A percentile compares a stretch with the other conserved stretches of the same genome.
Conservation (phyloP, 2,797 vertebrate genomes). For the Erithacus rubecula region DNA sequence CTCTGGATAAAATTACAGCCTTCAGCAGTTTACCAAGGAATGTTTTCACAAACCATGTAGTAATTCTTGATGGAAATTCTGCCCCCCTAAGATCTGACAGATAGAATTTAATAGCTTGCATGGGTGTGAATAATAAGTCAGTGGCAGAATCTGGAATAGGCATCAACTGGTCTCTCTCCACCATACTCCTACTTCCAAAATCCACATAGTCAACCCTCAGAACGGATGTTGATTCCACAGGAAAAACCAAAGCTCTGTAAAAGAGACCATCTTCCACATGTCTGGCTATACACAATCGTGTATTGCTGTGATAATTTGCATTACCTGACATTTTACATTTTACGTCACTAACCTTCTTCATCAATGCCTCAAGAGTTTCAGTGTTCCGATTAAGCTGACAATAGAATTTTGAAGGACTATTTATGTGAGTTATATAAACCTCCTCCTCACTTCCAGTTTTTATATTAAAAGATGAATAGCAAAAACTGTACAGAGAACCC, state of each 20-base stretch:
- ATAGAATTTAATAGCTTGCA: constrained; percentile 87
- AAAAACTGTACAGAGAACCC: constrained; percentile 79
- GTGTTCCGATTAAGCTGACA: constrained; percentile 87
- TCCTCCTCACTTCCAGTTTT: constrained; percentile 80
- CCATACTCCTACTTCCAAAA: constrained; percentile 85
- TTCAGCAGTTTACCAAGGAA: constrained; percentile 79
- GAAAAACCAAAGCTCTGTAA: constrained; percentile 80
- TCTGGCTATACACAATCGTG: constrained; percentile 81
- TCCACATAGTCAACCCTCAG: constrained; percentile 87
- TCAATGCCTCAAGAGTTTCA: constrained; percentile 73
- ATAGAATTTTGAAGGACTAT: constrained; percentile 84
- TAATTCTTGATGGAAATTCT: constrained; percentile 74
- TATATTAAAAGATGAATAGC: constrained; percentile 84
- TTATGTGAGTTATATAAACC: constrained; percentile 82
- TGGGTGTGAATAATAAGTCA: constrained; percentile 84
- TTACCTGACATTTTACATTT: constrained; percentile 35
- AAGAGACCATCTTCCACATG: constrained; percentile 84
- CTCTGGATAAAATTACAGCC: constrained; percentile 76
- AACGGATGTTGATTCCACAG: constrained; percentile 73
- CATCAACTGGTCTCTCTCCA: constrained; percentile 77
- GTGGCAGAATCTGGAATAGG: constrained; percentile 78
- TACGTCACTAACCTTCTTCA: constrained; percentile 70
- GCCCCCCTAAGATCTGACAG: constrained; percentile 75
- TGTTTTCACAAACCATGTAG: constrained; percentile 79
- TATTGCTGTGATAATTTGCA: not conserved